A percentile compares a stretch with the other conserved stretches of the same genome.
Conservation (phyloP, 2,888 invertebrate genomes). For the Bellardia bayeri region DNA sequence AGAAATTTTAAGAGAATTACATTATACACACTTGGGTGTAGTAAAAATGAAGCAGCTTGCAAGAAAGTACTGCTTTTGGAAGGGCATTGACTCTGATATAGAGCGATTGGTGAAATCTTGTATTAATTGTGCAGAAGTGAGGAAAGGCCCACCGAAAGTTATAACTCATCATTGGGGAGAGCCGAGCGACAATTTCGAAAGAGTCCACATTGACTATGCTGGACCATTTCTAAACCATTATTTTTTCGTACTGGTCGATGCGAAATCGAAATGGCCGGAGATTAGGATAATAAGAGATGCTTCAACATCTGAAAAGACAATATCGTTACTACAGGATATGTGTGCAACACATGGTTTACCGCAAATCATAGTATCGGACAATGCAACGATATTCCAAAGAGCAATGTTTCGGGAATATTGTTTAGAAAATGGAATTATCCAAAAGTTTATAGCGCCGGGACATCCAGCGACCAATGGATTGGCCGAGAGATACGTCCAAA, state of each 20-base stretch:
- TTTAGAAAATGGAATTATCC: not conserved
- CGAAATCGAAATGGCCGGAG: conserved; percentile 55
- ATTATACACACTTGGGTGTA: conserved; percentile 76
- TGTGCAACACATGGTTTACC: conserved; percentile 46
- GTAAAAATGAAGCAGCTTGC: conserved; percentile 77
- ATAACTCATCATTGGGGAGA: conserved; percentile 49
- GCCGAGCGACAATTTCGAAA: conserved; percentile 54
- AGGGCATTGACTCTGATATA: conserved; percentile 74
- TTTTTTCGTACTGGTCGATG: conserved; percentile 50
- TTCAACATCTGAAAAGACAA: conserved; percentile 44
- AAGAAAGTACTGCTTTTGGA: conserved; percentile 77
- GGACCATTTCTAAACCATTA: conserved; percentile 52
- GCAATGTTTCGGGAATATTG: conserved; percentile 24
- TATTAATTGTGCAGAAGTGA: not conserved
- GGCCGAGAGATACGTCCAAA: conserved; percentile 62
- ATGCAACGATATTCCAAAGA: conserved; percentile 44
- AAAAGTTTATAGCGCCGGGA: not conserved
- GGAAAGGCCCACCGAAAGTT: conserved; percentile 44
- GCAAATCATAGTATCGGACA: not conserved
- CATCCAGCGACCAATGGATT: conserved; percentile 57
- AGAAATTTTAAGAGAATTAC: conserved; percentile 17
- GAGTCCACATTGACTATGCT: conserved; percentile 52
- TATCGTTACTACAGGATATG: conserved; percentile 36
- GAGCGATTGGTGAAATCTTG: not conserved
- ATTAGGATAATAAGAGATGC: conserved; percentile 30